Evolutionary conservation across 2,797 vertebrate genomes (phyloP), one percentile per base, ranked within the genome.

Genomic region (Myotis myotis): DNA sequence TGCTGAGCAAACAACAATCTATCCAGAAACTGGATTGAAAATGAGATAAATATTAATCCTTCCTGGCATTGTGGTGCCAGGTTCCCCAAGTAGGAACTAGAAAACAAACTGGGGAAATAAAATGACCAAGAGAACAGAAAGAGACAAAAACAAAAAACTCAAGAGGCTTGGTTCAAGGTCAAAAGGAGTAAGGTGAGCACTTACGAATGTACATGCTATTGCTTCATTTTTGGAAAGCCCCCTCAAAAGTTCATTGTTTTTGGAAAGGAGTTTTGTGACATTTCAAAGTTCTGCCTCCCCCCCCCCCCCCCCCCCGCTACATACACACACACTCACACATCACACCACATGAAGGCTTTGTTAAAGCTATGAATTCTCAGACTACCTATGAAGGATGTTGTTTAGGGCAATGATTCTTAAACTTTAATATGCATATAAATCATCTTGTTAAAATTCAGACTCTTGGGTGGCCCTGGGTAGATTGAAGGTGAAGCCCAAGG

Each of bases 31-130:
- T 44, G 51, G 44, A n/a, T 38, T 57, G 82, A 64, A 71, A 76
- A 44, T 72, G 53, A 74, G 80, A 33, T 76, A 94, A 90, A 86
- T 23, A 91, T 95, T 84, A 93, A 92, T 51, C 36, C 36, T 93
- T 47, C 64, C 25, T 82, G 25, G 19, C 30, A 70, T 16, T 36
- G 36, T 1, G 8, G 36, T 15, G 8, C 76, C 6, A 10, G 38
- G 0, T n/a, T 88, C 9, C 74, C 44, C 60, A 83, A 76, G 41
- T 20, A 62, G 57, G 20, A 91, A 38, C 30, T 41, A 47, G 47
- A 87, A 92, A 75, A 51, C 64, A 44, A 91, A 64, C 12, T 20
- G 41, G 22, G n/a, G n/a, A 84, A 87, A 55, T 70, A n/a, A 82
- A 80, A 25, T 28, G 79, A 33, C 60, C 10, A 49, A 72, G 28